Base-by-base conservation (phyloP, 2,797 vertebrate species). In the Triplophysa yarkandensis region DNA sequence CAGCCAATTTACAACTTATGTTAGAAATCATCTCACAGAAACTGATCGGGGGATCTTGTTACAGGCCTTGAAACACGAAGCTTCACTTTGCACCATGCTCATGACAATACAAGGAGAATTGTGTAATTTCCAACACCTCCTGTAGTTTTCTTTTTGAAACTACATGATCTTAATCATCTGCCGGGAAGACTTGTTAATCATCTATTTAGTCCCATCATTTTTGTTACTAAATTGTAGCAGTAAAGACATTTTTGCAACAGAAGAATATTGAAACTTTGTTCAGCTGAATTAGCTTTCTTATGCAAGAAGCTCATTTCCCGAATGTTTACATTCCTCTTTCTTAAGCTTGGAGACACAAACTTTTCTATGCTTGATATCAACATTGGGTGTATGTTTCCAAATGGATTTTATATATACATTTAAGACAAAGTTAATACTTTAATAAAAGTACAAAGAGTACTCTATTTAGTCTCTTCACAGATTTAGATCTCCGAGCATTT, bases 271-370 rank as follows among this genome's bases (percentile, higher is more conserved):
- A 28, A 1, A 0, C 1, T 54, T 25, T 34, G 17, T 16, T 54
- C 4, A 11, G 55, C 36, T 19, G 28, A 46, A 14, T n/a, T 34
- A 32, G n/a, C 23, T 48, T 58, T 36, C 27, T 54, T 71, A 14
- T 4, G 28, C 57, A 67, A 67, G 23, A 10, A 50, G 21, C 27
- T 70, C 30, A 58, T 77, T 81, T 63, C 55, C 36, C 11, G 4
- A 69, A 73, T n/a, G 8, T 64, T 68, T 43, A 17, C 71, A 41
- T 65, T 77, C 50, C 50, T 73, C 30, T 61, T 36, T 50, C 54
- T 21, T 17, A 61, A 13, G 23, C 4, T 52, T n/a, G n/a, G n/a
- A n/a, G n/a, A 8, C 34, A 36, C 34, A 36, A 9, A 10, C 9
- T 9, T 36, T 36, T 36, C 8, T 9, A 9, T 36, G 9, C 10